Base-by-base conservation (phyloP, 2,797 vertebrate species). In the Anomalospiza imberbis region DNA sequence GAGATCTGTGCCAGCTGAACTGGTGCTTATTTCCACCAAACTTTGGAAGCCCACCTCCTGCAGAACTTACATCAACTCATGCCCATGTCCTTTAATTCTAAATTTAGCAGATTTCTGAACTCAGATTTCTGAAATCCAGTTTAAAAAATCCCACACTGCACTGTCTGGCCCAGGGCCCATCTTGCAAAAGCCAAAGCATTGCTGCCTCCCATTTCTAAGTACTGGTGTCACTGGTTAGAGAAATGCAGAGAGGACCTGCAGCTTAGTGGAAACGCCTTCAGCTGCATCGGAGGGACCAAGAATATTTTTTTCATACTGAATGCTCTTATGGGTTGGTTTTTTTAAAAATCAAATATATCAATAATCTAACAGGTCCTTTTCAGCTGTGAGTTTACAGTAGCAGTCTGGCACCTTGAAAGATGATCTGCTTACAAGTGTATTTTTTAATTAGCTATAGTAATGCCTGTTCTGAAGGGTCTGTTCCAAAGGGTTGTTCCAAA, bases 101-200 rank as follows among this genome's bases (percentile, higher is more conserved):
- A 44, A 12, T 42, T 45, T 36, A 25, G 28, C 57, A 75, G 47
- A 22, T 71, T 62, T 76, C 54, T 53, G 28, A 67, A 53, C 32
- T 53, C 38, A n/a, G 7, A 38, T 53, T 63, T 42, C 25, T 66
- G 58, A 67, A 71, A 51, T 24, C 36, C 63, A 32, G 1, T 13
- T 40, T 6, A 36, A 51, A 36, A 36, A 34, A 17, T 21, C 32
- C 34, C 20, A 9, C 3, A 0, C 28, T 7, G n/a, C 22, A 6
- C 1, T 13, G 22, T 9, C 12, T 18, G 42, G 24, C 70, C n/a
- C 9, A 16, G 6, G 11, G 31, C 65, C 45, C 0, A 0, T 28
- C 40, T 61, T 51, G 53, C 31, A n/a, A n/a, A 58, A 70, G 32
- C 47, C 6, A 8, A 48, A 45, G 36, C 12, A 1, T 10, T 45